Conservation (phyloP, 2,113 vertebrate species). For the Hippoglossus stenolepis region DNA sequence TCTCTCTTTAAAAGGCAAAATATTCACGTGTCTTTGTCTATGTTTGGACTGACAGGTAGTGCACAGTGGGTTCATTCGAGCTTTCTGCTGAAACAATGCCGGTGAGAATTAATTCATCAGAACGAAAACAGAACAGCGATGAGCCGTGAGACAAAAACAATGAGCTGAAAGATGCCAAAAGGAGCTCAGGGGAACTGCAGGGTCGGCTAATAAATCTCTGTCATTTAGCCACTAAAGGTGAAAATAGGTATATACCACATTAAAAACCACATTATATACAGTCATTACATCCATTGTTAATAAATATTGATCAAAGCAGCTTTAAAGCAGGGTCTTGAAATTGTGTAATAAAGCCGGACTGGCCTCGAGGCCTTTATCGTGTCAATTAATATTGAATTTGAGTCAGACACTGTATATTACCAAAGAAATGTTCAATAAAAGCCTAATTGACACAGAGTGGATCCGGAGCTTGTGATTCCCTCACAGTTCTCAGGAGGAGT, state of each 20-base stretch:
- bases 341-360: conserved; percentile 5
- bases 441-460: neutral
- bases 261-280: neutral
- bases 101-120: neutral
- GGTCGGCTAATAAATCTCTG: neutral
- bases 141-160: neutral
- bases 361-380: neutral
- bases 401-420: neutral
- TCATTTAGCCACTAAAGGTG: neutral
- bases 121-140: too few relatives aligned
- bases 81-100: neutral
- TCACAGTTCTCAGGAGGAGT: neutral
- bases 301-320: neutral
- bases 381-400: neutral
- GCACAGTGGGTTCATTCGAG: too few relatives aligned
- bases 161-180: neutral
- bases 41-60: too few relatives aligned
- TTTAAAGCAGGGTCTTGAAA: neutral
- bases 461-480: neutral
- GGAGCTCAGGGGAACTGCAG: neutral
- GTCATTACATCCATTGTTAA: neutral
- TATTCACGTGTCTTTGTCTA: too few relatives aligned
- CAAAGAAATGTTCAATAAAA: neutral
- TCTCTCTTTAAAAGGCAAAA: too few relatives aligned
- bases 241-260: neutral